Evolutionary conservation across 1,140 invertebrate species (phyloP).

Genomic region (Bombus waltoni): DNA sequence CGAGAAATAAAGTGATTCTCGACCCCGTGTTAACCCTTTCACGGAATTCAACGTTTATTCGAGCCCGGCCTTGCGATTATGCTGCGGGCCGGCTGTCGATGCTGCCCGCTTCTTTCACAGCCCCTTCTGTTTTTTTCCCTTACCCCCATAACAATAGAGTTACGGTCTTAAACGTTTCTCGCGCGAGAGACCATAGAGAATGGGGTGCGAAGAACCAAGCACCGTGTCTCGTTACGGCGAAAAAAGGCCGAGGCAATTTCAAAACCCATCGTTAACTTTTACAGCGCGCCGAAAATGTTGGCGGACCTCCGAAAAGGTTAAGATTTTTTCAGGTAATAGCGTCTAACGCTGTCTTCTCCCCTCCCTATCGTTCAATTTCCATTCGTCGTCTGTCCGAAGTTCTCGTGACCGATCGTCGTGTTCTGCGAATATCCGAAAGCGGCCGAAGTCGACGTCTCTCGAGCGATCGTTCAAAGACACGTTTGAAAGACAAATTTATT

Average conservation of each 20-base stretch:
- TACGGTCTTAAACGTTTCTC: slow-evolving; percentile 69
- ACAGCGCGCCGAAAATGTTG: slow-evolving; percentile 57
- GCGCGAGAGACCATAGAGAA: slow-evolving; percentile 61
- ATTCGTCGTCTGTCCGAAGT: neutral
- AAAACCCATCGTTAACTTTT: slow-evolving; percentile 74
- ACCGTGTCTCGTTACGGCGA: slow-evolving; percentile 68
- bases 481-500: neutral
- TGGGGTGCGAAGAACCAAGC: slow-evolving; percentile 68
- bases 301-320: slow-evolving; percentile 65
- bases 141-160: slow-evolving; percentile 62
- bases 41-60: slow-evolving; percentile 61
- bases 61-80: slow-evolving; percentile 56
- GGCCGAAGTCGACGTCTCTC: no score
- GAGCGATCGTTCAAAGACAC: neutral
- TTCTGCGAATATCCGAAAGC: no score
- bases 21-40: slow-evolving; percentile 33
- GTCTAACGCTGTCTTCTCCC: slow-evolving; percentile 2
- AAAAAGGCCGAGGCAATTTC: slow-evolving; percentile 71
- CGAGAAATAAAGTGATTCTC: slow-evolving; percentile 54
- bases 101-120: slow-evolving; percentile 1
- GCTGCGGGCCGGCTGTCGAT: slow-evolving; percentile 20
- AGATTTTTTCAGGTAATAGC: slow-evolving; percentile 63
- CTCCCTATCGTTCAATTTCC: slow-evolving; percentile 6
- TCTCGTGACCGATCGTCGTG: neutral
- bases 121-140: neutral